These are phyloP conservation scores for Torymus tubicola DNA, from an alignment of 2,888 invertebrate genomes.

Conservation along the genomic window DNA sequence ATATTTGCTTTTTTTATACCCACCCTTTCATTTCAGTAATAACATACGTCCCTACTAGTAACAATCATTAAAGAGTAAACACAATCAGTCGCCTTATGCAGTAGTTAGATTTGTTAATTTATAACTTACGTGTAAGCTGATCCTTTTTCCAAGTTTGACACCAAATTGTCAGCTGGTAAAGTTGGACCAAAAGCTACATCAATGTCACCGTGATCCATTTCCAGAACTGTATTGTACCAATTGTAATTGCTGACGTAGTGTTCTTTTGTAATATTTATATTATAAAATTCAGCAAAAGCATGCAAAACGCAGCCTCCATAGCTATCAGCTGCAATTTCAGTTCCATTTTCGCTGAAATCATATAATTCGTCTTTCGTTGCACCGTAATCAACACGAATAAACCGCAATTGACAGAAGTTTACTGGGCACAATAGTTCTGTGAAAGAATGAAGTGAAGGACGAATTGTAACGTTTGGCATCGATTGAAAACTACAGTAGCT, in stretches of 20 bases:
- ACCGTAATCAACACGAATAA: constrained; percentile 43
- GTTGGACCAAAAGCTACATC: constrained; percentile 37
- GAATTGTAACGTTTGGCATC: background rate
- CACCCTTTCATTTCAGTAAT: no score
- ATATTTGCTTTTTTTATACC: no score
- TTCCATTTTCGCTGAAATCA: constrained; percentile 14
- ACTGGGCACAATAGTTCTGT: constrained; percentile 19
- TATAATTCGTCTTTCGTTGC: constrained; percentile 33
- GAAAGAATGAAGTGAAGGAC: background rate
- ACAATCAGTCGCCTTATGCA: no score
- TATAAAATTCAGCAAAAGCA: constrained; percentile 30
- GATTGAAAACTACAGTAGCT: background rate
- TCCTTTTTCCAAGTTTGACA: constrained; percentile 24
- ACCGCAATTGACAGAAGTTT: constrained; percentile 18
- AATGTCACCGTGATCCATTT: constrained; percentile 2
- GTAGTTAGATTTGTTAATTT: background rate
- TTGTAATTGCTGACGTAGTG: constrained; percentile 36
- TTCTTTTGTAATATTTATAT: constrained; percentile 17
- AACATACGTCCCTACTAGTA: no score
- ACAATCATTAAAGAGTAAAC: no score
- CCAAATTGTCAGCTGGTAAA: constrained; percentile 9
- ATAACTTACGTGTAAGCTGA: constrained; percentile 27
- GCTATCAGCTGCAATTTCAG: constrained; percentile 17
- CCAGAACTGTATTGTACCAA: constrained; percentile 18
- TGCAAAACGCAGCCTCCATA: constrained; percentile 32